Evolutionary conservation across 2,797 vertebrate species (phyloP).

Genomic region (Paratrypauchen microcephalus): DNA sequence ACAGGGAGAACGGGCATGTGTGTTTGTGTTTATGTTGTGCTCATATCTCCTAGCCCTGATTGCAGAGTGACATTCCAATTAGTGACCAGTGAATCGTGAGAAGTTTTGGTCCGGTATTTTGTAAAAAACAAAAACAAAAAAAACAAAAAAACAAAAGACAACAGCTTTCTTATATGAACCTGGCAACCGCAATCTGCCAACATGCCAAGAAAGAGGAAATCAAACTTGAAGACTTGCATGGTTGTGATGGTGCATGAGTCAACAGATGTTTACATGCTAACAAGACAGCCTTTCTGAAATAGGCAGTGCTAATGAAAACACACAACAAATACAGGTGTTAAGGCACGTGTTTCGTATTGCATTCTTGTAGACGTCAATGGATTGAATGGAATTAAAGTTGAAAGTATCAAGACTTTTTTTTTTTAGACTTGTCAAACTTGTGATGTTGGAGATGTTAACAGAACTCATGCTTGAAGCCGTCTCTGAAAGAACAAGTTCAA

Average conservation of each 20-base stretch:
- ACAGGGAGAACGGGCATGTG: conserved; percentile 19
- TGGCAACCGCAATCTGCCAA: conserved; percentile 50
- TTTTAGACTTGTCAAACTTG: background rate
- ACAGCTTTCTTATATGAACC: conserved; percentile 47
- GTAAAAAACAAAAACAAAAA: conserved; percentile 21
- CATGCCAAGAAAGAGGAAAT: conserved; percentile 38
- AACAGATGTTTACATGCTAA: conserved; percentile 56
- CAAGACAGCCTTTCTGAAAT: conserved; percentile 34
- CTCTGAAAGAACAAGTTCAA: background rate
- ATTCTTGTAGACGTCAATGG: conserved; percentile 2
- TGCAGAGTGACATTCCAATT: conserved; percentile 76
- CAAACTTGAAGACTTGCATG: conserved; percentile 24
- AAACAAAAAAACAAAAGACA: conserved; percentile 41
- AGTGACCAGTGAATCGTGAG: conserved; percentile 77
- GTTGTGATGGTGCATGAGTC: conserved; percentile 34
- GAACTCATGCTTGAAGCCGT: background rate
- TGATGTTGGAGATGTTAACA: background rate
- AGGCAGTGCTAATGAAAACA: conserved; percentile 37
- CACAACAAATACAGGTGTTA: conserved; percentile 32
- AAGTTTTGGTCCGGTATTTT: conserved; percentile 59
- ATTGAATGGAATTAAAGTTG: background rate
- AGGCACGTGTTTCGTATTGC: conserved; percentile 19
- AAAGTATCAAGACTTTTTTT: background rate
- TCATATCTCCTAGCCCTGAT: conserved; percentile 53
- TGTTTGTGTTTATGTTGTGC: conserved; percentile 50